These are phyloP conservation scores for Andrena flavipes DNA, from an alignment of 2,888 invertebrate species.

Conservation along the genomic window DNA sequence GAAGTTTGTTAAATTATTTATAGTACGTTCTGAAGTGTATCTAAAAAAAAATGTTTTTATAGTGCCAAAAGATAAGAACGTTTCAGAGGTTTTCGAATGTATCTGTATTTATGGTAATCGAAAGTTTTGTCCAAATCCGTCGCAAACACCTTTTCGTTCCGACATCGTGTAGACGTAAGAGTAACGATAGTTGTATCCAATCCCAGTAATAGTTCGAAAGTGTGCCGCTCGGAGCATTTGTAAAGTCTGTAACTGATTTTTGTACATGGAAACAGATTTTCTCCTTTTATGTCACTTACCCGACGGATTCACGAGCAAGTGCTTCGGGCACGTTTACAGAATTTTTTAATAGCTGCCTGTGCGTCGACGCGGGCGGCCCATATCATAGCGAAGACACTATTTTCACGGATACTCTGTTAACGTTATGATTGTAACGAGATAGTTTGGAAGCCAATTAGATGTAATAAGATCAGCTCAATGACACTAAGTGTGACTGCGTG, in stretches of 20 bases:
- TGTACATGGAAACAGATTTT: conserved; percentile 59
- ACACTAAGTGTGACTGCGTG: conserved; percentile 80
- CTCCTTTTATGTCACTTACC: conserved; percentile 69
- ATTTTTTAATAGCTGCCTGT: conserved; percentile 67
- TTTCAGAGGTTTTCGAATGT: conserved; percentile 16
- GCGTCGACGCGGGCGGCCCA: conserved; percentile 51
- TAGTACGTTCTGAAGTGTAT: conserved; percentile 25
- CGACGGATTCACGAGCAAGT: conserved; percentile 48
- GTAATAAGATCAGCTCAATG: conserved; percentile 82
- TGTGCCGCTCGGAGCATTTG: conserved; percentile 34
- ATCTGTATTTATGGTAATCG: conserved; percentile 19
- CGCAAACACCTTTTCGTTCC: conserved; percentile 20
- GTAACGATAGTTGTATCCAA: conserved; percentile 54
- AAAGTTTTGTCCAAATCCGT: conserved; percentile 20
- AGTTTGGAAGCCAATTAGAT: conserved; percentile 75
- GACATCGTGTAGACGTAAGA: conserved; percentile 53
- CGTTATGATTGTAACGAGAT: conserved; percentile 73
- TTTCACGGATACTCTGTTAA: conserved; percentile 73
- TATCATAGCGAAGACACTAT: conserved; percentile 68
- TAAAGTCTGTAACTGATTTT: conserved; percentile 41
- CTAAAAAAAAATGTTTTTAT: conserved; percentile 38
- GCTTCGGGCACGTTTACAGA: conserved; percentile 62
- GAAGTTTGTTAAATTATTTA: conserved; percentile 48
- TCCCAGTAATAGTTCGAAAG: conserved; percentile 45
- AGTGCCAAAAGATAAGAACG: conserved; percentile 45